Percentiles rank a stretch among this genome's conserved stretches.
phyloP scores from a whole-genome alignment of 53 echinoderm and acorn worm species.

The Paracentrotus lividus region DNA sequence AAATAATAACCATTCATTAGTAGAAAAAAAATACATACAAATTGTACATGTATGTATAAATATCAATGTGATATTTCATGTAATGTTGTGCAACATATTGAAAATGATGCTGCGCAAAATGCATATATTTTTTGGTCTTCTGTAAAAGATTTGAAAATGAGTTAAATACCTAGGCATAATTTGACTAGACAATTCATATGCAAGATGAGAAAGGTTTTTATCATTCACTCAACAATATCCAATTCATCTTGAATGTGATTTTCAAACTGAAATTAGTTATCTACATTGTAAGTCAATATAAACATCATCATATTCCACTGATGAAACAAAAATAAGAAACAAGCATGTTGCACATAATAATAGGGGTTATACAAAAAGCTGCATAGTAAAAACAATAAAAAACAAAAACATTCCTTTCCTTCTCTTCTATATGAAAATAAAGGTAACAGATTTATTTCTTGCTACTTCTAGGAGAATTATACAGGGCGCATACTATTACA shows the following conservation, averaged over 20 bases:
- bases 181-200: not conserved
- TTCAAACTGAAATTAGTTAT: too few relatives aligned
- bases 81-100: not conserved
- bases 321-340: not conserved
- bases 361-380: not conserved
- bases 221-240: not conserved
- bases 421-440: too few relatives aligned
- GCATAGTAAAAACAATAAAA: not conserved
- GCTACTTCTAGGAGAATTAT: too few relatives aligned
- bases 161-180: not conserved
- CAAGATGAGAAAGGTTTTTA: not conserved
- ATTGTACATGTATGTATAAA: too few relatives aligned
- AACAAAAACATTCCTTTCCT: too few relatives aligned
- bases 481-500: too few relatives aligned
- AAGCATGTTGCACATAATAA: not conserved
- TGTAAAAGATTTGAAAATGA: not conserved
- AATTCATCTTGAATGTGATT: not conserved
- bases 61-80: not conserved
- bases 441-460: too few relatives aligned
- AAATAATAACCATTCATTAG: not conserved
- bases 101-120: not conserved
- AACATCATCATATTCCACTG: not conserved
- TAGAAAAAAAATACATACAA: not conserved
- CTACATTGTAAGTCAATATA: not conserved
- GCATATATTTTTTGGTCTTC: not conserved